phyloP scores from a whole-genome alignment of 1,140 invertebrate genomes.

The Meloidogyne chitwoodi region DNA sequence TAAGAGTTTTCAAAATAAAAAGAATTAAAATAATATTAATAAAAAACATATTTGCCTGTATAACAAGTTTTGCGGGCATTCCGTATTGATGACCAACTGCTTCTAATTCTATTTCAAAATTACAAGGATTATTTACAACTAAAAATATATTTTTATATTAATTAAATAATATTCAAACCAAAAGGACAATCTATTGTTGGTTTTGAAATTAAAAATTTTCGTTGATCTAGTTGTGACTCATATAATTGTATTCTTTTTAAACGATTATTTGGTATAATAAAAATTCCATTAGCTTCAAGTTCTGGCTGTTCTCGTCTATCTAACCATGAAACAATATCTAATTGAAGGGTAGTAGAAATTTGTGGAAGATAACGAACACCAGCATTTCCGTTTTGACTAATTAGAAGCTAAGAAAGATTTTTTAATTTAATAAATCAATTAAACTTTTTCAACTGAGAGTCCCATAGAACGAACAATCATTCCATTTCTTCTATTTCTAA shows the following conservation, averaged over 20 bases:
- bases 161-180: conserved; percentile 18
- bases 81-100: conserved; percentile 54
- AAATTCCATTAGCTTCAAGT: conserved; percentile 61
- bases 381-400: conserved; percentile 78
- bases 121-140: conserved; percentile 43
- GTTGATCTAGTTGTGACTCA: conserved; percentile 55
- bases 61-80: conserved; percentile 48
- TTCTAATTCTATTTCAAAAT: conserved; percentile 40
- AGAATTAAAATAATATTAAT: no score
- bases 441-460: conserved; percentile 70
- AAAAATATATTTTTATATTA: conserved; percentile 13
- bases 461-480: conserved; percentile 82
- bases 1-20: no score
- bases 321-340: conserved; percentile 82
- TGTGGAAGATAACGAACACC: conserved; percentile 85
- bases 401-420: conserved; percentile 59
- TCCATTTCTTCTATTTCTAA: conserved; percentile 77
- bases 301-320: conserved; percentile 68
- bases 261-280: conserved; percentile 61
- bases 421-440: conserved; percentile 27
- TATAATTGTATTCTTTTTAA: conserved; percentile 36
- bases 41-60: conserved; percentile 45
- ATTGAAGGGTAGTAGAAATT: conserved; percentile 70
- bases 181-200: conserved; percentile 48
- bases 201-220: conserved; percentile 52